Percentiles rank a stretch among this genome's conserved stretches.
Evolutionary conservation across 1,140 invertebrate species (phyloP).

Genomic region (Diprion similis): DNA sequence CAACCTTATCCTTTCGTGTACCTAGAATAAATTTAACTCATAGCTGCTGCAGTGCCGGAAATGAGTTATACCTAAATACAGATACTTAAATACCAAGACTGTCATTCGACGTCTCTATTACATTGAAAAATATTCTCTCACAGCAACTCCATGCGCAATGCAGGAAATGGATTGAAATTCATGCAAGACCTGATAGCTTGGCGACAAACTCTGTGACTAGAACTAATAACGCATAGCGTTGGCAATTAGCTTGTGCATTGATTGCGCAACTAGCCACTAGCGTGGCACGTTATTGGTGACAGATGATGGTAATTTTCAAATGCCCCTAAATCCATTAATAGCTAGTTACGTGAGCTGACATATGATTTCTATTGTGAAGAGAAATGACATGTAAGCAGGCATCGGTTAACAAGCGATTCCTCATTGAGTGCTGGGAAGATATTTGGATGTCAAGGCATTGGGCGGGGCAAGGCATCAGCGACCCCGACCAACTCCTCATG

Average conservation of each 20-base stretch:
- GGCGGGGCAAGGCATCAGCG: conserved; percentile 3
- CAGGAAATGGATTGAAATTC: neutral
- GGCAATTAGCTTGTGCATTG: no score
- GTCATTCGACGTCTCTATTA: no score
- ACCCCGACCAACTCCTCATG: conserved; percentile 15
- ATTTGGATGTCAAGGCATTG: conserved; percentile 46
- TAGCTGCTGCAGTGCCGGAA: no score
- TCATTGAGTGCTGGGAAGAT: conserved; percentile 27
- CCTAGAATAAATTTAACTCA: no score
- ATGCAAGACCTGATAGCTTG: no score
- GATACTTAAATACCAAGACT: no score
- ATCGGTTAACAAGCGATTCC: neutral
- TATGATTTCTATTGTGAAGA: neutral
- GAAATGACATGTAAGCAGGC: neutral
- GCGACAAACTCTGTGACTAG: no score
- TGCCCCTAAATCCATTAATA: neutral
- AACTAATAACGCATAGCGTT: no score
- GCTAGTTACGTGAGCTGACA: neutral
- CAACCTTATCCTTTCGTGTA: no score
- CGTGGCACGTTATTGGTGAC: neutral
- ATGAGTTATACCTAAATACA: no score
- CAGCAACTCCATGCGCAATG: neutral
- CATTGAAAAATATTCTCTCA: no score
- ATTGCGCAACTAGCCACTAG: no score
- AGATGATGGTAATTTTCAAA: neutral